phyloP scores from a whole-genome alignment of 2,113 vertebrate genomes.

The Corydoras sp. region DNA sequence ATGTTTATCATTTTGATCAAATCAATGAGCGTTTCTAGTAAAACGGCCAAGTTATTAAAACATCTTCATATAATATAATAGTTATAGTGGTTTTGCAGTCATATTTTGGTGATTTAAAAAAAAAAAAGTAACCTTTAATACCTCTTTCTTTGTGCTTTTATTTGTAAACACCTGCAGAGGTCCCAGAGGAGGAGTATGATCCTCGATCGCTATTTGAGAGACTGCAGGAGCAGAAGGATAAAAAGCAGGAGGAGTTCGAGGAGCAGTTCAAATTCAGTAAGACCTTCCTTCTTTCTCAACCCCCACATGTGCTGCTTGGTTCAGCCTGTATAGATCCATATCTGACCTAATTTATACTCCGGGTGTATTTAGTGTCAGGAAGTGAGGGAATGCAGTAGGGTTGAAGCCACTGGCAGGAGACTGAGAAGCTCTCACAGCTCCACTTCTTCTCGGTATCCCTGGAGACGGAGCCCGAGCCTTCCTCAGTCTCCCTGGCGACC shows the following conservation, averaged over 20 bases:
- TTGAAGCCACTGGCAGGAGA: conserved; percentile 31
- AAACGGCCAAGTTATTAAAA: no score
- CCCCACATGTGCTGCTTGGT: background rate
- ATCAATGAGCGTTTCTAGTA: no score
- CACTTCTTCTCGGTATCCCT: conserved; percentile 38
- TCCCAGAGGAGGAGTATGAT: conserved; percentile 89
- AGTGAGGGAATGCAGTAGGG: conserved; percentile 12
- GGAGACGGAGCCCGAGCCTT: conserved; percentile 35
- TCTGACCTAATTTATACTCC: conserved; percentile 20
- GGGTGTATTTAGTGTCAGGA: conserved; percentile 6
- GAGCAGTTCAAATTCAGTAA: conserved; percentile 99
- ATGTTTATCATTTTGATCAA: no score
- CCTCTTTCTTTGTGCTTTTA: conserved; percentile 23
- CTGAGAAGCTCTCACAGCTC: conserved; percentile 34
- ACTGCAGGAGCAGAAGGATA: conserved; percentile 94
- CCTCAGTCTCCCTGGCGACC: conserved; percentile 45
- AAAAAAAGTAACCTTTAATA: background rate
- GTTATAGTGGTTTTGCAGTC: background rate
- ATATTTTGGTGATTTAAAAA: background rate
- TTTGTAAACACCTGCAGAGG: conserved; percentile 68
- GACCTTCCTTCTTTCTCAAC: conserved; percentile 39
- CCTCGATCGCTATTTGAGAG: conserved; percentile 84
- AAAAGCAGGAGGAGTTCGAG: conserved; percentile 95
- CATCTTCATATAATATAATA: no score
- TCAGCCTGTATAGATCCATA: background rate